Evolutionary conservation across 2,113 vertebrate genomes (phyloP).

Genomic region (Prinia subflava): DNA sequence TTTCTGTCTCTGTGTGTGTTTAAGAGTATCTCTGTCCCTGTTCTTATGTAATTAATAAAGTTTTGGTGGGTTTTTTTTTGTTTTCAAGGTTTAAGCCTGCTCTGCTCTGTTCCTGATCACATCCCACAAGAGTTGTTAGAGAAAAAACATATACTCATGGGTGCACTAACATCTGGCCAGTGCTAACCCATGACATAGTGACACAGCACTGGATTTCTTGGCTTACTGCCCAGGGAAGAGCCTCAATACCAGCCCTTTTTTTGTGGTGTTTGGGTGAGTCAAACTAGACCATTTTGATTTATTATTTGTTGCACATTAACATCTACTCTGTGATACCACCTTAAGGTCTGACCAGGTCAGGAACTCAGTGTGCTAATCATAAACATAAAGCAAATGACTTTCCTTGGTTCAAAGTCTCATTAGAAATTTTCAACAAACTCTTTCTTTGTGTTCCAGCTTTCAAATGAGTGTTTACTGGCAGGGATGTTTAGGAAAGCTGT

Average conservation of each 20-base stretch:
- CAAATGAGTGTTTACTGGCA: conserved; percentile 34
- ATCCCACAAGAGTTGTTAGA: too few relatives aligned
- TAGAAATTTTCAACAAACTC: conserved; percentile 31
- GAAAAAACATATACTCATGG: too few relatives aligned
- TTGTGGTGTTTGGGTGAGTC: not conserved
- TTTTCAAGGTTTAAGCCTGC: too few relatives aligned
- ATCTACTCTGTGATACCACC: conserved; percentile 28
- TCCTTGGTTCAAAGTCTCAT: conserved; percentile 15
- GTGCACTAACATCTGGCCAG: too few relatives aligned
- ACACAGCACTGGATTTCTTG: not conserved
- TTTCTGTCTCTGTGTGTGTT: too few relatives aligned
- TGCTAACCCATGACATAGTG: too few relatives aligned
- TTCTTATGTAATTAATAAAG: too few relatives aligned
- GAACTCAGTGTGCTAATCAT: conserved; percentile 3
- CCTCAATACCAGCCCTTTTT: not conserved
- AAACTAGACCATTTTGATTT: not conserved
- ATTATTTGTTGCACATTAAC: conserved; percentile 36
- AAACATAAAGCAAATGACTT: conserved; percentile 33
- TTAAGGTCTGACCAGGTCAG: conserved; percentile 54
- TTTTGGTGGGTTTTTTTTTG: too few relatives aligned
- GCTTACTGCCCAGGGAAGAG: not conserved
- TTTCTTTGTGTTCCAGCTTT: conserved; percentile 52
- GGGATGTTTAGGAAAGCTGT: conserved; percentile 9
- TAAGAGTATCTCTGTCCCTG: too few relatives aligned
- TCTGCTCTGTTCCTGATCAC: too few relatives aligned